Evolutionary conservation across 2,888 invertebrate species (phyloP).

Genomic region (Meliscaeva auricollis): DNA sequence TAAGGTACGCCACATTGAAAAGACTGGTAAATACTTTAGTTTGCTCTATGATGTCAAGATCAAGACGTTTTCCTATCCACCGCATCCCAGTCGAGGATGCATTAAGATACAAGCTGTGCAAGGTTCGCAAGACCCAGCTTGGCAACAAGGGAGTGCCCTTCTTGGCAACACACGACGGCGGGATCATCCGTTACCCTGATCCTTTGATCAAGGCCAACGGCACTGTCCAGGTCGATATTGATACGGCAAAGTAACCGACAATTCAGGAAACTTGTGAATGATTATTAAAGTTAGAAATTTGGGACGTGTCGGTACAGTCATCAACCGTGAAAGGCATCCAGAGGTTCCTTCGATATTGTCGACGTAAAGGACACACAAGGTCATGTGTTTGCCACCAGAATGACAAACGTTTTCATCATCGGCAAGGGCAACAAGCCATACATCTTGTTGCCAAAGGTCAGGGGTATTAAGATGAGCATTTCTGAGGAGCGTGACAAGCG

Average conservation of each 20-base stretch:
- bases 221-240: slow-evolving; percentile 97
- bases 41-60: slow-evolving; percentile 99
- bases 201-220: slow-evolving; percentile 98
- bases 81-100: slow-evolving; percentile 99
- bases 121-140: slow-evolving; percentile 94
- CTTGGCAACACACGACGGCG: slow-evolving; percentile 98
- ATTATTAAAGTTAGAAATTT: slow-evolving; percentile 99
- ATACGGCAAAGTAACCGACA: slow-evolving; percentile 97
- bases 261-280: slow-evolving; percentile 98
- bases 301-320: slow-evolving; percentile 99
- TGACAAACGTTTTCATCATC: slow-evolving; percentile 99
- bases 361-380: slow-evolving; percentile 99
- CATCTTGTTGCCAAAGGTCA: slow-evolving; percentile 98
- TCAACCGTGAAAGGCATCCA: slow-evolving; percentile 98
- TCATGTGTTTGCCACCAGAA: slow-evolving; percentile 98
- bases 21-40: slow-evolving; percentile 98
- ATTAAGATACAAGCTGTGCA: slow-evolving; percentile 98
- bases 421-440: slow-evolving; percentile 99
- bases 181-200: slow-evolving; percentile 99
- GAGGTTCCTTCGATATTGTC: slow-evolving; percentile 99
- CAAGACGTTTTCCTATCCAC: slow-evolving; percentile 98
- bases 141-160: slow-evolving; percentile 98
- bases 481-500: slow-evolving; percentile 99
- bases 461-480: slow-evolving; percentile 98
- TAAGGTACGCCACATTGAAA: slow-evolving; percentile 98